Conservation (phyloP, 2,888 invertebrate species). For the Chesias legatella region DNA sequence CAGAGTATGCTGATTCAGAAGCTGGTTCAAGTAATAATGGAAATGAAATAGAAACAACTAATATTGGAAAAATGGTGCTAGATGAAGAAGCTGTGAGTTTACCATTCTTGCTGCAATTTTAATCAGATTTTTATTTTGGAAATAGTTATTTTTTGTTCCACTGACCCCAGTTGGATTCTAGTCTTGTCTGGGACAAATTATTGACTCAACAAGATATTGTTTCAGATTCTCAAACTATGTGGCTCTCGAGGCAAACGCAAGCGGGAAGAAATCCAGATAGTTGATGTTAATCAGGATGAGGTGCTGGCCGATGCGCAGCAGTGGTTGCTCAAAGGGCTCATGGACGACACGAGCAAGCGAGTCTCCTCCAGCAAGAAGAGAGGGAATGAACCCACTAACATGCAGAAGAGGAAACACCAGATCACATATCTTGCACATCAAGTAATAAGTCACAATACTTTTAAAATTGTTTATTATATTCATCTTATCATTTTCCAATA, state of each 20-base stretch:
- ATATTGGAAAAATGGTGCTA: slow-evolving; percentile 39
- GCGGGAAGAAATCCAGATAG: slow-evolving; percentile 85
- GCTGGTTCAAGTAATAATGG: slow-evolving; percentile 34
- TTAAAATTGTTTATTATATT: too few species aligned
- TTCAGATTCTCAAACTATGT: slow-evolving; percentile 83
- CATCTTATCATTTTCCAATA: too few species aligned
- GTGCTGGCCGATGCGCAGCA: slow-evolving; percentile 89
- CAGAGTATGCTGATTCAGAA: slow-evolving; percentile 28
- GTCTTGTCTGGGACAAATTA: too few species aligned
- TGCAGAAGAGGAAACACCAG: slow-evolving; percentile 94
- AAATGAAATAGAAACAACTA: slow-evolving; percentile 29
- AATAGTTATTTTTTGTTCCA: background rate
- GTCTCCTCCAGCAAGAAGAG: slow-evolving; percentile 76
- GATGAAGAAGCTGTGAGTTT: slow-evolving; percentile 75
- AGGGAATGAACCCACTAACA: slow-evolving; percentile 82
- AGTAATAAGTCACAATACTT: slow-evolving; percentile 52
- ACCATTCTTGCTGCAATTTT: too few species aligned
- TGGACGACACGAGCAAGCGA: slow-evolving; percentile 83
- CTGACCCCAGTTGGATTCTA: too few species aligned
- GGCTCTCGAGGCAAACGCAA: slow-evolving; percentile 84
- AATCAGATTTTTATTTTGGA: too few species aligned
- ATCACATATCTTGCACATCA: slow-evolving; percentile 96
- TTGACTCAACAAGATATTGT: too few species aligned
- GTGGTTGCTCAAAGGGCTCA: slow-evolving; percentile 89
- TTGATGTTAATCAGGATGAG: slow-evolving; percentile 91